Conservation (phyloP, 2,797 vertebrate genomes). For the Serranus cabrilla region DNA sequence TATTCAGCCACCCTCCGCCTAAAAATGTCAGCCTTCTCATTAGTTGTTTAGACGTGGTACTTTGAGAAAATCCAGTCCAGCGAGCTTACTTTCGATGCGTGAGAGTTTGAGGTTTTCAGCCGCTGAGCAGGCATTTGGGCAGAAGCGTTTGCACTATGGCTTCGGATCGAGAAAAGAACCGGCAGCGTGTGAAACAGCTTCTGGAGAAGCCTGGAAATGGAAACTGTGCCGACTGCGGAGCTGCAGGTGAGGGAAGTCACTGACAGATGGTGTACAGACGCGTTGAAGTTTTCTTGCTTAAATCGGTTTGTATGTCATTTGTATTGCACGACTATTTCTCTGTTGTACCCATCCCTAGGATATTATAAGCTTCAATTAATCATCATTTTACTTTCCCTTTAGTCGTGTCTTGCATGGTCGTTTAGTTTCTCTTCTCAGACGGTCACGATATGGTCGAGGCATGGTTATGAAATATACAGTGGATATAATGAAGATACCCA, state of each 20-base stretch:
- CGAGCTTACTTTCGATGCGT: slow-evolving; percentile 30
- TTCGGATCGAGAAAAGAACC: slow-evolving; percentile 52
- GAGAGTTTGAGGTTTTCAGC: slow-evolving; percentile 23
- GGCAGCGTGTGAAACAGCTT: slow-evolving; percentile 63
- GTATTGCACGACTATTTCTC: too few relatives aligned
- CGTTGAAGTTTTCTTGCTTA: background rate
- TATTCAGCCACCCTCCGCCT: background rate
- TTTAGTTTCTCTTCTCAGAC: slow-evolving; percentile 19
- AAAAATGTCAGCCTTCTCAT: background rate
- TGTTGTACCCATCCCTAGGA: background rate
- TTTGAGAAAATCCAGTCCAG: background rate
- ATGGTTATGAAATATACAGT: slow-evolving; percentile 13
- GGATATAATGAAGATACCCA: background rate
- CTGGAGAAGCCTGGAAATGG: slow-evolving; percentile 73
- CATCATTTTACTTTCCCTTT: background rate
- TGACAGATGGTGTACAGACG: background rate
- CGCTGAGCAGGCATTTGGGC: slow-evolving; percentile 5
- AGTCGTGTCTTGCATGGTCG: background rate
- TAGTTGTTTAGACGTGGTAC: background rate
- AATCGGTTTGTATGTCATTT: background rate
- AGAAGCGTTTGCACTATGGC: slow-evolving; percentile 42
- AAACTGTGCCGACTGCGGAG: slow-evolving; percentile 78
- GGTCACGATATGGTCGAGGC: background rate
- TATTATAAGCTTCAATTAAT: background rate
- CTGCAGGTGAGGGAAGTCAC: slow-evolving; percentile 63